A percentile compares a stretch with the other conserved stretches of the same genome.
phyloP scores from a whole-genome alignment of 2,888 invertebrate species.

The Phrixothrix hirtus region DNA sequence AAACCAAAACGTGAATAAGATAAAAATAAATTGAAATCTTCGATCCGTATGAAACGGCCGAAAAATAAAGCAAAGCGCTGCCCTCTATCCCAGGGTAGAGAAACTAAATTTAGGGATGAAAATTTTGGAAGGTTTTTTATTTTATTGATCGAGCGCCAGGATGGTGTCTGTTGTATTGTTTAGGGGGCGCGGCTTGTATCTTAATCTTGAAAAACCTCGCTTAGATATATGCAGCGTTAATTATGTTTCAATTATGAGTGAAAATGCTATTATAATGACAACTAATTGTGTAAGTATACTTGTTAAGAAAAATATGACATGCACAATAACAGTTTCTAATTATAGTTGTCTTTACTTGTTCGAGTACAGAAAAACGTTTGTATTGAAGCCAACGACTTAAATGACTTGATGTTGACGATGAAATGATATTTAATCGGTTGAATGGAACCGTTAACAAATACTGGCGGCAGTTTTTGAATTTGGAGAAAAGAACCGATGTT shows the following conservation, averaged over 20 bases:
- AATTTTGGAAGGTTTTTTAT: slow-evolving; percentile 19
- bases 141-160: background rate
- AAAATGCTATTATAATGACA: too few relatives aligned
- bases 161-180: background rate
- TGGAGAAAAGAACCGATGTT: too few relatives aligned
- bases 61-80: slow-evolving; percentile 13
- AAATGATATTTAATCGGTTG: background rate
- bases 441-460: too few relatives aligned
- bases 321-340: slow-evolving; percentile 3
- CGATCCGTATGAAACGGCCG: background rate
- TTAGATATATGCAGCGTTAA: too few relatives aligned
- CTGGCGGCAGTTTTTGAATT: too few relatives aligned
- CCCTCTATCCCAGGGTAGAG: slow-evolving; percentile 44
- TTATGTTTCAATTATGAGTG: too few relatives aligned
- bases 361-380: too few relatives aligned
- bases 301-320: slow-evolving; percentile 8
- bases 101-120: slow-evolving; percentile 45
- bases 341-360: background rate
- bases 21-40: background rate
- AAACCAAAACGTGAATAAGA: too few relatives aligned
- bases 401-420: background rate
- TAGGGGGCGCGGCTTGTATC: too few relatives aligned
- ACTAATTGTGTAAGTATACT: slow-evolving; percentile 5
- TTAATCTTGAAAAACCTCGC: too few relatives aligned
- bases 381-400: too few relatives aligned